Base-by-base conservation (phyloP, 2,888 invertebrate species). In the Adelognathus sp. region DNA sequence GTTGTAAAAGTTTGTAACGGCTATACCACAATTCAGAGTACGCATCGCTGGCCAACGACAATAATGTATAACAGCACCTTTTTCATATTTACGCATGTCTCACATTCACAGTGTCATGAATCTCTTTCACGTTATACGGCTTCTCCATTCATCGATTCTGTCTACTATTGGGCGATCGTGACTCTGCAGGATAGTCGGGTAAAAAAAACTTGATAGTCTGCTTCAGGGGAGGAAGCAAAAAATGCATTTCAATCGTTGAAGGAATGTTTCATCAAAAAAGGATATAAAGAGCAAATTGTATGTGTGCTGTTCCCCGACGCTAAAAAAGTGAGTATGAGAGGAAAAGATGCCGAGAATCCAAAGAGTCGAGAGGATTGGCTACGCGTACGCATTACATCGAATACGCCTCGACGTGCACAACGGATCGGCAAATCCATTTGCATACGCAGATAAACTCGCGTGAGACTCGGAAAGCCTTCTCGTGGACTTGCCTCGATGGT, bases 381-480 rank as follows among this genome's bases (percentile, higher is more conserved):
- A 60, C 66, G 71, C 77, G 52, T 44, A 61, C 63, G 61, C 18
- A 72, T 82, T 82, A 50, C 21, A 80, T 81, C 80, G 78, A 76
- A 69, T 24, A 60, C 46, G 63, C 79, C 50, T 69, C 50, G 18
- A 41, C 29, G 64, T 46, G 39, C 58, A 31, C 44, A n/a, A n/a
- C 63, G 11, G 60, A 18, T 16, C 67, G 54, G 39, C 52, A 44
- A 72, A 74, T 56, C 41, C 77, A 84, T 83, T 84, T 84, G 74
- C 84, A 84, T 83, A 83, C 79, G 76, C 56, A 79, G 83, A 83
- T 84, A 82, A 84, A 84, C 79, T 79, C 70, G 70, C 61, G 50
- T 29, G 69, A 46, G 70, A 56, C 46, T n/a, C 50, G 50, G 5
- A 46, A 24, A 18, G 50, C 50, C n/a, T 50, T 50, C 50, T 9